These are phyloP conservation scores for Lapara coniferarum DNA, from an alignment of 2,888 invertebrate genomes.

Conservation along the genomic window DNA sequence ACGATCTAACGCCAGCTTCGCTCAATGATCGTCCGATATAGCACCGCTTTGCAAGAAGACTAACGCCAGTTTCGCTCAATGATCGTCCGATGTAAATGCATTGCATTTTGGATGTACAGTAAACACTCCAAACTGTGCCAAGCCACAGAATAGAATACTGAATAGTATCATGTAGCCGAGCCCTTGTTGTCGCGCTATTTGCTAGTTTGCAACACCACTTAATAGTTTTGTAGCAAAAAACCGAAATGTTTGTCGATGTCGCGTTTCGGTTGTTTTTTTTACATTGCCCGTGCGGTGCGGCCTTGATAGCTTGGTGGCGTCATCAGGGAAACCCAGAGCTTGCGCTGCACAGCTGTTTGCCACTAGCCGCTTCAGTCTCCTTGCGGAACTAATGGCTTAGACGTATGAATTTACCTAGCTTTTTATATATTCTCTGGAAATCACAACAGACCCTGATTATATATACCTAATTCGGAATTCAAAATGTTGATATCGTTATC, in stretches of 20 bases:
- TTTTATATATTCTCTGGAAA: neutral
- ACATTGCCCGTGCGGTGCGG: slow-evolving; percentile 5
- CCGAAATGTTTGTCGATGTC: slow-evolving; percentile 5
- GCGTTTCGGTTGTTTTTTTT: slow-evolving; percentile 18
- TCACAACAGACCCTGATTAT: neutral
- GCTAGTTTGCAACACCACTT: neutral
- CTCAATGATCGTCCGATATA: neutral
- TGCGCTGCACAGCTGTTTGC: slow-evolving; percentile 4
- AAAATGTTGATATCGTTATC: neutral
- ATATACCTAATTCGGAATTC: neutral
- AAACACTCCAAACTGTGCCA: neutral
- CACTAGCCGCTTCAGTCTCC: neutral
- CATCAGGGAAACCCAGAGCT: slow-evolving; percentile 17
- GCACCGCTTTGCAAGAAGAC: too few relatives aligned
- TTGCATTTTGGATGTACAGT: neutral
- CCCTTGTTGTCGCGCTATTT: slow-evolving; percentile 3
- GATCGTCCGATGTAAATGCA: neutral
- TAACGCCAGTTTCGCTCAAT: neutral
- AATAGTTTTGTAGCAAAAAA: slow-evolving; percentile 9
- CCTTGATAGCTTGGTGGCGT: slow-evolving; percentile 9
- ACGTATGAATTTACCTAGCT: slow-evolving; percentile 6
- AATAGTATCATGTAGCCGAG: too few relatives aligned
- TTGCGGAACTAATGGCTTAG: slow-evolving; percentile 15
- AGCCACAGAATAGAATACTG: too few relatives aligned
- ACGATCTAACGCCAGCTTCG: neutral